phyloP scores from a whole-genome alignment of 2,888 invertebrate genomes.

The Hyposoter dolosus region DNA sequence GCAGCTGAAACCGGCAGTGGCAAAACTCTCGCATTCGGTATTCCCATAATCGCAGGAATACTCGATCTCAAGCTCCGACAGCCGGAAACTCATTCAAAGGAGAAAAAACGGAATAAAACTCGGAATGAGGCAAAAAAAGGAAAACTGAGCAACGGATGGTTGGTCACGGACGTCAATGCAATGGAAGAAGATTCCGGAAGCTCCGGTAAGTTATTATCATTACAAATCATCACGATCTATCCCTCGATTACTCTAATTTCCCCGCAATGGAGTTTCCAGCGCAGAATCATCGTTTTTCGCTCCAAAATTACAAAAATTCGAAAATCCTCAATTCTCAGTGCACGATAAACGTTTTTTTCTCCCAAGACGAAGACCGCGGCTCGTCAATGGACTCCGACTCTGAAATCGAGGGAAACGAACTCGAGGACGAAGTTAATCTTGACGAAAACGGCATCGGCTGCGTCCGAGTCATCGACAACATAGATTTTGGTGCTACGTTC shows the following conservation, averaged over 20 bases:
- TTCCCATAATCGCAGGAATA: conserved; percentile 96
- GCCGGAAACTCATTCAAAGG: conserved; percentile 43
- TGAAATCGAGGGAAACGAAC: conserved; percentile 82
- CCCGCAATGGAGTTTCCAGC: no score
- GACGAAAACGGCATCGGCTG: conserved; percentile 85
- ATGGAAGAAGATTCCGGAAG: conserved; percentile 51
- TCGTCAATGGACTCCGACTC: conserved; percentile 73
- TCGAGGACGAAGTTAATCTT: conserved; percentile 68
- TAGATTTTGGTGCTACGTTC: conserved; percentile 82
- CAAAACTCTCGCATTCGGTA: conserved; percentile 98
- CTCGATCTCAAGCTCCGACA: conserved; percentile 88
- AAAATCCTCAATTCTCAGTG: not conserved
- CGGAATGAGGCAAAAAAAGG: conserved; percentile 45
- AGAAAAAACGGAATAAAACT: conserved; percentile 52
- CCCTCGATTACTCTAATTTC: no score
- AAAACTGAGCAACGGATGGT: conserved; percentile 58
- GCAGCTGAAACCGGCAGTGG: conserved; percentile 99
- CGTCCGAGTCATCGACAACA: conserved; percentile 87
- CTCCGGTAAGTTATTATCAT: conserved; percentile 33
- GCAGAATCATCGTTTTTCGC: not conserved
- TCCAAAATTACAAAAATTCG: not conserved
- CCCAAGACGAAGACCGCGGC: conserved; percentile 40
- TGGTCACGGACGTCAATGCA: conserved; percentile 63
- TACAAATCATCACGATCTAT: not conserved
- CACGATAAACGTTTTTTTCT: not conserved